Evolutionary conservation across 2,797 vertebrate species (phyloP), one percentile per base, ranked within the genome.

Genomic region (Lagocephalus sceleratus): DNA sequence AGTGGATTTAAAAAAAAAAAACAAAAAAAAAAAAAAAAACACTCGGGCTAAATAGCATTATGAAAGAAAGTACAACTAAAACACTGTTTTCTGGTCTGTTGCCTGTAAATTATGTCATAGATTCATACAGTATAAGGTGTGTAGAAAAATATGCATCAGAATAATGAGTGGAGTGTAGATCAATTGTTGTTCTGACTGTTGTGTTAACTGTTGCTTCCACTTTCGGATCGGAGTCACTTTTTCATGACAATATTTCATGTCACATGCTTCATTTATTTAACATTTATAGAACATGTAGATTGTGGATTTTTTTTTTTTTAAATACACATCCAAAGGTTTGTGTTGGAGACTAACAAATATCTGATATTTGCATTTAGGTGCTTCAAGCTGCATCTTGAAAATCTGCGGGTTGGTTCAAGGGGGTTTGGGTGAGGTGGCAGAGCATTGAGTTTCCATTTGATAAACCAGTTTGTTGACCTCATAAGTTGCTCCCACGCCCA

Each of bases 1-100:
- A 40, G 39, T 35, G 52, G 35, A 47, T 38, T 32, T 32, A n/a
- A 14, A 19, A 4, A 14, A 54, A n/a, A 5, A 19, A 39, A 38
- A 40, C 14, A 14, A 19, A 4, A 14, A 54, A 40, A n/a, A 14
- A 19, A 4, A 14, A 54, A n/a, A 5, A 19, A 39, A 38, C 47
- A 2, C 19, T 40, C 19, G 35, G 40, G 45, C 54, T 25, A 11
- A n/a, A 20, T 19, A 23, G 22, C 16, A 29, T 49, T 50, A 1
- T 23, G 17, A 50, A 48, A 5, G 3, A 44, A 57, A 57, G 17
- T 52, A 35, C 11, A 49, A 23, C 9, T 32, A 15, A 41, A 55
- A 42, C 38, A 44, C 42, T 44, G 42, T 44, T 44, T 11, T 44
- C 7, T 9, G 17, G 45, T 12, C 19, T 21, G n/a, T 39, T 40